A percentile compares a stretch with the other conserved stretches of the same genome.
phyloP scores from a whole-genome alignment of 2,113 vertebrate species.

The Elaphurus davidianus region DNA sequence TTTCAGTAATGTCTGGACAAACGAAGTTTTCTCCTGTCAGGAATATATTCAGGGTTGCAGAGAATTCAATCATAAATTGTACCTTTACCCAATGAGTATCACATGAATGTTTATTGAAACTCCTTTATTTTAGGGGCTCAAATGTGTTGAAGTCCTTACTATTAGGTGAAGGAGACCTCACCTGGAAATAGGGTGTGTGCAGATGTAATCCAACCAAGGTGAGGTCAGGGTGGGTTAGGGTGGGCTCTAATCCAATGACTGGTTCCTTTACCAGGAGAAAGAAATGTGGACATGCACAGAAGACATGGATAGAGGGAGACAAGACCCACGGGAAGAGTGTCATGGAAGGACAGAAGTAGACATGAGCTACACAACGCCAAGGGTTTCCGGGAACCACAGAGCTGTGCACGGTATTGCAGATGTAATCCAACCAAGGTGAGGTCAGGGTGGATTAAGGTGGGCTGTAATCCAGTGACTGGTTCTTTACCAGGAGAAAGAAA shows the following conservation, averaged over 20 bases:
- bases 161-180: background rate
- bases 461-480: background rate
- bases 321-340: rapidly evolving
- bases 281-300: background rate
- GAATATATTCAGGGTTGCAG: background rate
- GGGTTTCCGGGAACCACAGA: background rate
- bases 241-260: background rate
- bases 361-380: background rate
- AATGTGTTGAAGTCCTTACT: background rate
- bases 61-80: background rate
- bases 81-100: background rate
- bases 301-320: background rate
- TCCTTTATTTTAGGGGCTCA: background rate
- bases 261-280: background rate
- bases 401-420: background rate
- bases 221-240: background rate
- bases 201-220: background rate
- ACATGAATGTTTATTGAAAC: background rate
- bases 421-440: background rate
- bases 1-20: background rate
- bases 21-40: background rate
- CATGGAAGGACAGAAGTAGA: background rate
- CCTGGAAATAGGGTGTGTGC: background rate
- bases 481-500: background rate
- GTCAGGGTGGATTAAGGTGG: background rate